Base-by-base conservation (phyloP, 2,888 invertebrate species). In the Cataglyphis rosenhaueri region DNA sequence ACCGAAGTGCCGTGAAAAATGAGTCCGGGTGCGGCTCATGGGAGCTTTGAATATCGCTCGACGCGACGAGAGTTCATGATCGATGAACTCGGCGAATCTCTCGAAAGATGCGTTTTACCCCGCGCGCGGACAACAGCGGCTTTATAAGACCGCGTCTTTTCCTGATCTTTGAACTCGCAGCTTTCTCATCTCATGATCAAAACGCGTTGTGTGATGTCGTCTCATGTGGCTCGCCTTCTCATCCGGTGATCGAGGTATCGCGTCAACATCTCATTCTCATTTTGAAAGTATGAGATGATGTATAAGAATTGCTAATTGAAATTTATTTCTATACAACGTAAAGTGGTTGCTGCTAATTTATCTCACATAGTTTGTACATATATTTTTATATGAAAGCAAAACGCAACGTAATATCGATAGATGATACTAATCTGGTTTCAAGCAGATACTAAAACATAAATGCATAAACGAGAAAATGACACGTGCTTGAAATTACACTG, bases 1-100 rank as follows among this genome's bases (percentile, higher is more conserved):
- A 90, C 88, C 88, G 75, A 84, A 84, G 82, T 82, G 84, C 57
- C 76, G 86, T 91, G 91, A 91, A 91, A 91, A 91, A 91, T 90
- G 90, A 88, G 84, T 21, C 48, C 29, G 62, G 82, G 71, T 61
- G 61, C 55, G 75, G 68, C 52, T 35, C 76, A 64, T 52, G 44
- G 85, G 68, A 84, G 61, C 74, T 64, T 73, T 32, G 86, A 81
- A 84, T 85, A 82, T 89, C 88, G 86, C 68, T 32, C 68, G 74
- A 76, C 81, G 82, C 64, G 52, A 82, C 81, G 88, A 88, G 88
- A 89, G 86, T 88, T 82, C 25, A 87, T 90, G 90, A 90, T 90
- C 90, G 90, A 90, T 90, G 90, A 84, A 81, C 79, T 32, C 62
- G 62, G 61, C 79, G 76, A 78, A 79, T 89, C 82, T 84, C 83